Percentiles rank a stretch among this genome's conserved stretches.
Conservation (phyloP, 2,113 vertebrate species). For the Ivindomyrus marchei region DNA sequence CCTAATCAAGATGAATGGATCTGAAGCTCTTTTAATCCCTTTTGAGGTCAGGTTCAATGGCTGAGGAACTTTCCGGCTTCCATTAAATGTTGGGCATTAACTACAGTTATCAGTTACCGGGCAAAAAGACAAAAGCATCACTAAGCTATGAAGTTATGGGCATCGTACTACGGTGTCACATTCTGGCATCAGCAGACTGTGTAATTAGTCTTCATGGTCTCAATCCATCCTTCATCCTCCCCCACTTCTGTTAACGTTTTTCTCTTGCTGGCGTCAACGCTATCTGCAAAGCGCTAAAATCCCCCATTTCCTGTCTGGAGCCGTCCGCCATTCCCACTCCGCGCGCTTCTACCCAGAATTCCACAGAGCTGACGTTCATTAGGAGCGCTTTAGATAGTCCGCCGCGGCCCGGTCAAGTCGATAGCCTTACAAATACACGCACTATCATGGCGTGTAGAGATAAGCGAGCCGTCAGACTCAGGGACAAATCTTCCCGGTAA, state of each 20-base stretch:
- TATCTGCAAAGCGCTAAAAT: not conserved
- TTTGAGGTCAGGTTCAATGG: conserved; percentile 2
- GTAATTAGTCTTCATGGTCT: not conserved
- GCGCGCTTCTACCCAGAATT: not conserved
- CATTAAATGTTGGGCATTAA: not conserved
- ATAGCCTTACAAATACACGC: conserved; percentile 8
- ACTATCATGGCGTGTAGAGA: conserved; percentile 2
- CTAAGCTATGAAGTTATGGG: not conserved
- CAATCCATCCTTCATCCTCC: not conserved
- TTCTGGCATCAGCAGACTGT: not conserved
- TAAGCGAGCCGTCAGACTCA: not conserved
- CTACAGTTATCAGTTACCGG: not conserved
- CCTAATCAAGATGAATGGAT: not conserved
- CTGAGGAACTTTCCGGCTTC: not conserved
- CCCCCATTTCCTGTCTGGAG: not conserved
- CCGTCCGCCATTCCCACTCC: not conserved
- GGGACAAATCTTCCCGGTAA: not conserved
- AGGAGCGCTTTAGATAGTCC: not conserved
- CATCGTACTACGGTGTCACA: not conserved
- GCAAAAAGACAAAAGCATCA: not conserved
- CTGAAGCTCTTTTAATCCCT: not conserved
- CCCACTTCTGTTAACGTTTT: not conserved
- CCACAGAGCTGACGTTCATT: not conserved
- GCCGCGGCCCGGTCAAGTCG: not conserved
- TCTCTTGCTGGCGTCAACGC: not conserved